Evolutionary conservation across 2,113 vertebrate genomes (phyloP), one percentile per base, ranked within the genome.

Genomic region (Thalassoma bifasciatum): DNA sequence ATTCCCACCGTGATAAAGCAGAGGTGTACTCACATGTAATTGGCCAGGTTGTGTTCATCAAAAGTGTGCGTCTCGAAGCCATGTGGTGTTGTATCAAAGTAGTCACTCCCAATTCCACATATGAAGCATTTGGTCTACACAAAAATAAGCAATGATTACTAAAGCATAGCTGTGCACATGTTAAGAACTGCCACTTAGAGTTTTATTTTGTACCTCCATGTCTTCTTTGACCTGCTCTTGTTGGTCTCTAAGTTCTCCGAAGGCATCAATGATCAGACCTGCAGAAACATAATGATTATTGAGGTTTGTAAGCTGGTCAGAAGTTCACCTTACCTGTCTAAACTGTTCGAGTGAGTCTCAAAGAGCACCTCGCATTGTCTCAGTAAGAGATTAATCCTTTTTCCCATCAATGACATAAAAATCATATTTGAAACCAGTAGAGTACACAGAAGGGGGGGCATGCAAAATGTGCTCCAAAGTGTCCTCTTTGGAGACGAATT

Each of bases 11-110:
- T 30, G 30, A 59, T 8, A 37, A 5, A 14, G 2, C 23, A 34
- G 30, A 30, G 6, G 16, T 1, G 38, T 0, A 81, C 96, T 94
- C 78, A 94, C 94, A 95, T 91, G 79, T 94, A 95, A 90, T 97
- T 97, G 81, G 96, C 96, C 87, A 97, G 85, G 83, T 97, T 97
- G 89, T 98, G 96, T 46, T 98, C 96, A 72, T 98, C 96, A 4
- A 98, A 86, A 0, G 96, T 98, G 89, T 98, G 96, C 0, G 95
- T 98, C 89, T 98, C 96, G 50, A 98, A 98, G 34, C 96, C 96
- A 0, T 98, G 96, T 0, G 96, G 96, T 0, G 96, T 98, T 0
- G 96, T 95, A 49, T 98, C 96, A 50, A 98, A 98, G 88, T 98
- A 98, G 91, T 97, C 96, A 1, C 96, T 98, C 83, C 96, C 96